phyloP scores from a whole-genome alignment of 2,113 vertebrate genomes.

The Pantherophis guttatus region DNA sequence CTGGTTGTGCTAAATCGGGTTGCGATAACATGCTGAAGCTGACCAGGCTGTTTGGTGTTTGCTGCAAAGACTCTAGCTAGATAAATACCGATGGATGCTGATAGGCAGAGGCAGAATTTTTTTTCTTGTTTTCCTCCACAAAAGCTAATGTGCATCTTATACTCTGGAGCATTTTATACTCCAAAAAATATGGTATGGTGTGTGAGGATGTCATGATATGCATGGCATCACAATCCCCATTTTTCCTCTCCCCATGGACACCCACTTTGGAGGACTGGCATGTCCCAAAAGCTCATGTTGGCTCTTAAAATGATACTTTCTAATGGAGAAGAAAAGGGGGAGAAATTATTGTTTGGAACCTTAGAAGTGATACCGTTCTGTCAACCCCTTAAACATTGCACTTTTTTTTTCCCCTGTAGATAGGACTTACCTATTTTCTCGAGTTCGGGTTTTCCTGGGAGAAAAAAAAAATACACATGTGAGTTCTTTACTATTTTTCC shows the following conservation, averaged over 20 bases:
- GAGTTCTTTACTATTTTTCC: background rate
- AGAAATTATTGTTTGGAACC: background rate
- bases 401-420: background rate
- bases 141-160: no score
- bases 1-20: no score
- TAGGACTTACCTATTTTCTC: background rate
- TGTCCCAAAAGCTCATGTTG: background rate
- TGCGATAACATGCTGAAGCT: no score
- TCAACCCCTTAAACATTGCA: background rate
- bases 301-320: background rate
- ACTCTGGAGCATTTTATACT: no score
- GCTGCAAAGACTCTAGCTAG: no score
- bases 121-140: no score
- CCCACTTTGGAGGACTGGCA: background rate
- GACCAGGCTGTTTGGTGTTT: no score
- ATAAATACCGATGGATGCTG: no score
- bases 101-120: no score
- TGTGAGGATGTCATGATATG: background rate
- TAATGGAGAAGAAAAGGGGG: background rate
- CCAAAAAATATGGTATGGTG: background rate
- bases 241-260: background rate
- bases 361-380: background rate
- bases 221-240: background rate
- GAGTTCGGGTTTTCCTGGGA: fast-evolving
- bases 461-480: background rate